Conservation (phyloP, 1,140 invertebrate species). For the Uloborus diversus region DNA sequence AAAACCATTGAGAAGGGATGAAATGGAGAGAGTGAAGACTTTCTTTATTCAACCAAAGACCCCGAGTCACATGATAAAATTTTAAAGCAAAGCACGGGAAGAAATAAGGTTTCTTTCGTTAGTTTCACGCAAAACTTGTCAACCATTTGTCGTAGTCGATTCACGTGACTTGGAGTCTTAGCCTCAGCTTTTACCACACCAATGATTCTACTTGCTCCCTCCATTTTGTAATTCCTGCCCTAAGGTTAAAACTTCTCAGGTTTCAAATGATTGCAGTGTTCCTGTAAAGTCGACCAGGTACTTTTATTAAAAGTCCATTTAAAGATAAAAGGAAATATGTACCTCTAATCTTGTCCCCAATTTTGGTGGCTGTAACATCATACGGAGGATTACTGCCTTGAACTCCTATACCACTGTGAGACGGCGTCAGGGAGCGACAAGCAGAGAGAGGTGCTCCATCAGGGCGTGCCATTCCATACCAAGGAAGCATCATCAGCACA, state of each 20-base stretch:
- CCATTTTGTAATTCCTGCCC: no score
- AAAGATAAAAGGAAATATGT: background rate
- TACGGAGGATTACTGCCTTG: background rate
- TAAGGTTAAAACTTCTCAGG: background rate
- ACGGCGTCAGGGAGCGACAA: background rate
- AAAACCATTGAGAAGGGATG: no score
- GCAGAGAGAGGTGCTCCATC: constrained; percentile 8
- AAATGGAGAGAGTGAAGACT: no score
- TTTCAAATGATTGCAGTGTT: background rate
- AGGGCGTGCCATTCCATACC: background rate
- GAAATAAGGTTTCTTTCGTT: no score
- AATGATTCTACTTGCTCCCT: no score
- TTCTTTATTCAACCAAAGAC: no score
- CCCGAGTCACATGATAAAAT: background rate
- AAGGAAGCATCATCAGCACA: background rate
- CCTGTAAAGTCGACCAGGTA: background rate
- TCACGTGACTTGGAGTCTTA: no score
- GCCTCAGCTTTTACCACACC: no score
- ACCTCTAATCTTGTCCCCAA: constrained; percentile 14
- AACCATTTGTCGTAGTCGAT: no score
- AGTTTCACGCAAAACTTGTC: no score
- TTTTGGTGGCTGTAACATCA: background rate
- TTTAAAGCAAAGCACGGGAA: background rate
- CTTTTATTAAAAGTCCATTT: background rate
- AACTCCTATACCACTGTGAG: background rate